These are phyloP conservation scores for Sinodicranocentrus sp. DNA, from an alignment of 2,888 invertebrate species.

Conservation along the genomic window DNA sequence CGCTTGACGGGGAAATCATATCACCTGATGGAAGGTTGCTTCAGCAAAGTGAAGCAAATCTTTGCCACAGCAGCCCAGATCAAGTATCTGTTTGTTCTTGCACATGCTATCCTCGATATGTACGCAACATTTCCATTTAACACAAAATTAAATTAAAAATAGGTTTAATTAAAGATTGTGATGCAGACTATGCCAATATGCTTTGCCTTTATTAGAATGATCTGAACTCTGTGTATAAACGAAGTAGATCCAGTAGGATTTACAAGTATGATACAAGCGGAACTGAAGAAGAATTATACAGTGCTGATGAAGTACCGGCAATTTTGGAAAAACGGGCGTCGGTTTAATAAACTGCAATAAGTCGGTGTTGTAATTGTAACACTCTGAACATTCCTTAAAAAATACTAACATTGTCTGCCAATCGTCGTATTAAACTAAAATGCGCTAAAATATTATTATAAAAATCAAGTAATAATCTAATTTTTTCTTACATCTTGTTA, in stretches of 20 bases:
- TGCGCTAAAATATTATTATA: too few relatives aligned
- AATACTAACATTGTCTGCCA: too few relatives aligned
- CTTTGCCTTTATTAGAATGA: conserved; percentile 66
- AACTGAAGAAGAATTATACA: conserved; percentile 76
- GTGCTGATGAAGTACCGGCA: conserved; percentile 75
- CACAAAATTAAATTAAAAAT: too few relatives aligned
- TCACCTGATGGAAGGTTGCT: conserved; percentile 71
- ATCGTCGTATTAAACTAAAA: too few relatives aligned
- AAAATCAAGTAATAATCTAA: too few relatives aligned
- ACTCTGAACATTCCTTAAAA: too few relatives aligned
- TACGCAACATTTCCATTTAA: too few relatives aligned
- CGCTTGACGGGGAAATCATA: conserved; percentile 72
- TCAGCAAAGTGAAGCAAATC: conserved; percentile 68
- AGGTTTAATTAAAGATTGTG: too few relatives aligned
- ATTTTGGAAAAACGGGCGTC: conserved; percentile 76
- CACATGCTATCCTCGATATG: conserved; percentile 75
- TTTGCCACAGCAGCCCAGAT: conserved; percentile 68
- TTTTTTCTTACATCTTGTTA: too few relatives aligned
- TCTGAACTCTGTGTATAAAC: conserved; percentile 73
- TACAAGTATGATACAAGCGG: conserved; percentile 75
- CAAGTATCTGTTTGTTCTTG: conserved; percentile 74
- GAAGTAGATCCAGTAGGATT: conserved; percentile 74
- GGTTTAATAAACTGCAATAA: too few relatives aligned
- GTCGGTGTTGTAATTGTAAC: too few relatives aligned
- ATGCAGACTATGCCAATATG: too few relatives aligned